These are phyloP conservation scores for Bufo bufo DNA, from an alignment of 2,113 vertebrate species.

Conservation along the genomic window DNA sequence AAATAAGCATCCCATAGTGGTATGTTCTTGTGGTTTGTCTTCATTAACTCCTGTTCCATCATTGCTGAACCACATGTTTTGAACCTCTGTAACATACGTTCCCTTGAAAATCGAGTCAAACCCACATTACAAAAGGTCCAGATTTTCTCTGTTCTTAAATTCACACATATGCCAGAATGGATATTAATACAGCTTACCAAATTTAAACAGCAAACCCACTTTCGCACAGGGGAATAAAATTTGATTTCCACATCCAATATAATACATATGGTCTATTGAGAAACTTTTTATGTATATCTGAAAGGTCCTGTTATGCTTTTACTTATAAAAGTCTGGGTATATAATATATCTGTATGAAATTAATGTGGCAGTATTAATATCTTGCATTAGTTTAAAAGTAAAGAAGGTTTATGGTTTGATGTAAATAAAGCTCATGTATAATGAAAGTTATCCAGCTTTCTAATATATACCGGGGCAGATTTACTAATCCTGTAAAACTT, in stretches of 20 bases:
- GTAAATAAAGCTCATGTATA: neutral
- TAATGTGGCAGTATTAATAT: neutral
- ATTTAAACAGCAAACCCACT: slow-evolving; percentile 32
- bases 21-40: slow-evolving; percentile 17
- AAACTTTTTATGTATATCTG: neutral
- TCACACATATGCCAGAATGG: slow-evolving; percentile 24
- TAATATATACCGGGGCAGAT: neutral
- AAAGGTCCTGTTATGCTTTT: slow-evolving; percentile 1
- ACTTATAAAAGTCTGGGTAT: neutral
- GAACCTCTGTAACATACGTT: neutral
- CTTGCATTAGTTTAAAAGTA: neutral
- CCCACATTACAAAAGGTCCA: slow-evolving; percentile 24
- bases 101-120: neutral
- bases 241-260: slow-evolving; percentile 20
- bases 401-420: neutral
- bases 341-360: neutral
- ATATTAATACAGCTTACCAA: slow-evolving; percentile 39
- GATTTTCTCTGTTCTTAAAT: neutral
- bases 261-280: neutral
- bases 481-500: no score
- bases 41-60: neutral
- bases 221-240: slow-evolving; percentile 6
- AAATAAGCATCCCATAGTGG: neutral
- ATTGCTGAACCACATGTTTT: slow-evolving; percentile 25
- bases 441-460: neutral